Base-by-base conservation (phyloP, 2,888 invertebrate species). In the Pantelozetes paolii region DNA sequence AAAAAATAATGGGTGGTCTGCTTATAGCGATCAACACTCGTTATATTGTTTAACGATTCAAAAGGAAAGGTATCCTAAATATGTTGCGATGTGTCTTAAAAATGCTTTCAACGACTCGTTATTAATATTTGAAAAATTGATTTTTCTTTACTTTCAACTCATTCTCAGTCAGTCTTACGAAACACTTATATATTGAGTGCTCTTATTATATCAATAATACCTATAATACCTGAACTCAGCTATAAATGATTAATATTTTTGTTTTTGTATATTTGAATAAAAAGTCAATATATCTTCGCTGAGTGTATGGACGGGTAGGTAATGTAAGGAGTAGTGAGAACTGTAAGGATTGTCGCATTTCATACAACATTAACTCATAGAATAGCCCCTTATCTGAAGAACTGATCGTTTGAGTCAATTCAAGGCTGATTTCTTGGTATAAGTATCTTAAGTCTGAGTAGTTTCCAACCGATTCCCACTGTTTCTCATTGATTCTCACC, bases 81-180 rank as follows among this genome's bases (percentile, higher is more conserved):
- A 67, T 67, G 42, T 67, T 67, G 20, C 42, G 42, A 67, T 36
- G 26, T 42, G 42, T 23, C 67, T 36, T 67, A 32, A 36, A 67
- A 42, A 40, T 67, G 67, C 67, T 67, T 67, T 67, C 67, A 67
- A 67, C 67, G 67, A 42, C 67, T 67, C 23, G 67, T 67, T 67
- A 42, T 67, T 15, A 62, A 62, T 62, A 32, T 32, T 18, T 62
- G 62, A 62, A 62, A 62, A 62, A 62, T 62, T 62, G 36, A 62
- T 13, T 32, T 30, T 23, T 18, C n/a, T 8, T 62, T 28, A 6
- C 15, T 15, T 59, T 59, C 59, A 54, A 54, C 54, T 54, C 26
- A 54, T 36, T 36, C 36, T 54, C 26, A 54, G n/a, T n/a, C n/a
- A 54, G 54, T 54, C 54, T 54, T 54, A 54, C 13, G 26, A 54